phyloP scores from a whole-genome alignment of 2,888 invertebrate genomes.

The Poecilus cupreus region DNA sequence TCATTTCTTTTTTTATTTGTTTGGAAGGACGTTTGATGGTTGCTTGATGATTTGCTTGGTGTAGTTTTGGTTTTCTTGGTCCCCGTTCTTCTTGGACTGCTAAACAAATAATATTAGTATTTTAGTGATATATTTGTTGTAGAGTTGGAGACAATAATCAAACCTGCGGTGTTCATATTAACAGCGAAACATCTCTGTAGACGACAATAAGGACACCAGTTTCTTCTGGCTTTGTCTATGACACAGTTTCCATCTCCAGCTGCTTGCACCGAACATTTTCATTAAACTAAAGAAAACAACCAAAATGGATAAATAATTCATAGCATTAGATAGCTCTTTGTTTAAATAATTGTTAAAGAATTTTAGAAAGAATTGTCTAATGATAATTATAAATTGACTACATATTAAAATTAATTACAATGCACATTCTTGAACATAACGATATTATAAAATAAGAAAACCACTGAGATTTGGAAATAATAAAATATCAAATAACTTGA shows the following conservation, averaged over 20 bases:
- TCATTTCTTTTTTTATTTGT: conserved; percentile 52
- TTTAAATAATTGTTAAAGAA: too few species aligned
- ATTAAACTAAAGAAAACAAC: not conserved
- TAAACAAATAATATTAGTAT: conserved; percentile 67
- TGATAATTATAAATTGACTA: too few species aligned
- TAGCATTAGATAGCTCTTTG: too few species aligned
- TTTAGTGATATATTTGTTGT: not conserved
- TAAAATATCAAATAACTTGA: too few species aligned
- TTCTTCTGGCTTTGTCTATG: conserved; percentile 87
- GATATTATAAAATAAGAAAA: too few species aligned
- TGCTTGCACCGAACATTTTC: conserved; percentile 65
- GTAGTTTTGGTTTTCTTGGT: conserved; percentile 76
- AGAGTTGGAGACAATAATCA: not conserved
- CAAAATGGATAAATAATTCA: not conserved
- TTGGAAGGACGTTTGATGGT: not conserved
- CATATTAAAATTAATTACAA: too few species aligned
- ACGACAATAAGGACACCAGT: conserved; percentile 92
- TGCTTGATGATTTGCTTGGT: conserved; percentile 8
- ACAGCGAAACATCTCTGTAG: conserved; percentile 85
- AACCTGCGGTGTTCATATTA: conserved; percentile 86
- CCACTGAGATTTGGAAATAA: too few species aligned
- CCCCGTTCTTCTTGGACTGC: conserved; percentile 92
- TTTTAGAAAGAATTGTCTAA: too few species aligned
- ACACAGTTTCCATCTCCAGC: conserved; percentile 84
- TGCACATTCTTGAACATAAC: too few species aligned